phyloP scores from a whole-genome alignment of 2,113 vertebrate genomes.

The Crotalus horridus region DNA sequence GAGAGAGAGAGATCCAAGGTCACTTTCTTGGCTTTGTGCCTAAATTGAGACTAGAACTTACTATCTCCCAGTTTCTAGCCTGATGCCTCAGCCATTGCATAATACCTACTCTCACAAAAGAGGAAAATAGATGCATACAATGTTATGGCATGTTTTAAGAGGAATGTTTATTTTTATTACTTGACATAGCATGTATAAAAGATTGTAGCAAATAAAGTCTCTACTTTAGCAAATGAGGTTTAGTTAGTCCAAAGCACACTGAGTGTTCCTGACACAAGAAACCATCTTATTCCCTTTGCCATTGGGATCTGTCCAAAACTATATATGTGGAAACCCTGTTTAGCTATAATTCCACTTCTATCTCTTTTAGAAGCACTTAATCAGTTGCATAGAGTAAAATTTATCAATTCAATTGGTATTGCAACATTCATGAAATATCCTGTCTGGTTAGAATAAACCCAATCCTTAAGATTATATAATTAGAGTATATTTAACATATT shows the following conservation, averaged over 20 bases:
- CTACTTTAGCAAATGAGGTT: slow-evolving; percentile 1
- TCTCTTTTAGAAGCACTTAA: neutral
- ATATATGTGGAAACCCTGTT: neutral
- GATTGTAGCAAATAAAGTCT: slow-evolving; percentile 39
- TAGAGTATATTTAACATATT: neutral
- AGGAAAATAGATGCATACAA: slow-evolving; percentile 27
- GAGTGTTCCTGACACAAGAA: neutral
- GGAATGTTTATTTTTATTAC: neutral
- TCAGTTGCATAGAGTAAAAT: neutral
- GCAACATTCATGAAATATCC: neutral
- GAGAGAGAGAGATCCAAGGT: neutral
- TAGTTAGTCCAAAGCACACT: neutral
- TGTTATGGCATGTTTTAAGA: slow-evolving; percentile 22
- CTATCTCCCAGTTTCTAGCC: neutral
- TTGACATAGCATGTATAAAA: slow-evolving; percentile 44
- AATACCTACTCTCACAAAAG: neutral
- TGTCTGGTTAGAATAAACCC: neutral
- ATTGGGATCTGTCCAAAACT: neutral
- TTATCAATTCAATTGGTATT: neutral
- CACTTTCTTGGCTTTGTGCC: neutral
- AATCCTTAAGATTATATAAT: neutral
- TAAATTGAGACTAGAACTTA: neutral
- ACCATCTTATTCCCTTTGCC: neutral
- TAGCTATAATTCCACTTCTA: neutral
- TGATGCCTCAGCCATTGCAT: neutral